Evolutionary conservation across 2,113 vertebrate species (phyloP).

Genomic region (Recurvirostra avosetta): DNA sequence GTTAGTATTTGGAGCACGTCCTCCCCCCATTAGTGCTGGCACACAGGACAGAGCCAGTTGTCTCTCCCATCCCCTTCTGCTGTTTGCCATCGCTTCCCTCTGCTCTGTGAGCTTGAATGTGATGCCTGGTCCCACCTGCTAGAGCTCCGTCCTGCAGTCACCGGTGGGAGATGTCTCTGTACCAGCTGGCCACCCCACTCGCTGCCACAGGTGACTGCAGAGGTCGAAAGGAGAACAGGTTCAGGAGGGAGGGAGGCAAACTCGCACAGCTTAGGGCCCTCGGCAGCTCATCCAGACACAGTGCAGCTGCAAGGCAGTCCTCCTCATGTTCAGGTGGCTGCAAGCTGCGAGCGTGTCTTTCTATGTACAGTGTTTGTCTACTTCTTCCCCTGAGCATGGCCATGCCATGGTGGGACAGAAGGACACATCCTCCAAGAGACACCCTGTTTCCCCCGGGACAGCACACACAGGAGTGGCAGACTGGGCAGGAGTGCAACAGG

Average conservation of each 20-base stretch:
- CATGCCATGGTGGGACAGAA: neutral
- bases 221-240: neutral
- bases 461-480: neutral
- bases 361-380: neutral
- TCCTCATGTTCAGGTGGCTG: neutral
- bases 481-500: neutral
- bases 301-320: neutral
- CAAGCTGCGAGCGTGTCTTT: neutral
- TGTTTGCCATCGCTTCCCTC: neutral
- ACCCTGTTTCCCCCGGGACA: fast-evolving
- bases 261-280: neutral
- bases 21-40: neutral
- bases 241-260: neutral
- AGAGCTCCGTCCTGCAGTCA: neutral
- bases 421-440: fast-evolving
- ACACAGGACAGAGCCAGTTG: neutral
- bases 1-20: neutral
- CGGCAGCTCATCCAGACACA: neutral
- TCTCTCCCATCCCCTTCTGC: neutral
- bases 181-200: neutral
- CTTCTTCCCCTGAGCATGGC: neutral
- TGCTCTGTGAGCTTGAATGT: fast-evolving
- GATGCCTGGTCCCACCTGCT: neutral
- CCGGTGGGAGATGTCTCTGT: fast-evolving
- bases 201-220: neutral